Percentiles rank a stretch among this genome's conserved stretches.
Conservation (phyloP, 2,888 invertebrate genomes). For the Trachelus stipa region DNA sequence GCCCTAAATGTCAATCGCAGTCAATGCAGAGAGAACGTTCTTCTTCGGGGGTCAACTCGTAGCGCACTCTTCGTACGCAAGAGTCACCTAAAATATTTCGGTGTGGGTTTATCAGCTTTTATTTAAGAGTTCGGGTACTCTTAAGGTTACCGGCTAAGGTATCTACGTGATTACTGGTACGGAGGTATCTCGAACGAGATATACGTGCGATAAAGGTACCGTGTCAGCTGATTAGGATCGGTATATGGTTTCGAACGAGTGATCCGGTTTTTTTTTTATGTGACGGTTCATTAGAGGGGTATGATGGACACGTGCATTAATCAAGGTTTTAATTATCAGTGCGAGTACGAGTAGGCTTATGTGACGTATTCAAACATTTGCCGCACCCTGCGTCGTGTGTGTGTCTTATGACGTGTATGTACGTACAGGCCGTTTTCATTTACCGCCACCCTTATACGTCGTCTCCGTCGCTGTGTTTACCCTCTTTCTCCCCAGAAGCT, state of each 20-base stretch:
- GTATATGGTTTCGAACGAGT: background rate
- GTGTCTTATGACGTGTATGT: background rate
- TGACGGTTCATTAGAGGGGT: slow-evolving; percentile 62
- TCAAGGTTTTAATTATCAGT: slow-evolving; percentile 65
- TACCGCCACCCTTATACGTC: background rate
- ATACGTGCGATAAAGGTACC: too few species aligned
- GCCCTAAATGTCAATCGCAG: too few species aligned
- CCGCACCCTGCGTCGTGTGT: slow-evolving; percentile 46
- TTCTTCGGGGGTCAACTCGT: too few species aligned
- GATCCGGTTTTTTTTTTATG: slow-evolving; percentile 27
- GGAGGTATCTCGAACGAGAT: too few species aligned
- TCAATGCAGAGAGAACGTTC: too few species aligned
- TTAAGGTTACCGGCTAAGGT: too few species aligned
- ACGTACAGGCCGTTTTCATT: background rate
- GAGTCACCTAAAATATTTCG: too few species aligned
- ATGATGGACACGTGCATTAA: slow-evolving; percentile 64
- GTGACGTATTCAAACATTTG: slow-evolving; percentile 52
- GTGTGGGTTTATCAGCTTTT: too few species aligned
- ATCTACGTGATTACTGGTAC: too few species aligned
- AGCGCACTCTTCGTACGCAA: too few species aligned
- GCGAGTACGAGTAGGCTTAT: slow-evolving; percentile 52
- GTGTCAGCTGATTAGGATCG: too few species aligned
- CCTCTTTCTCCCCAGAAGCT: slow-evolving; percentile 28
- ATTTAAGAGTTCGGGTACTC: too few species aligned
- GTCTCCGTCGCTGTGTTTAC: background rate